Evolutionary conservation across 2,113 vertebrate species (phyloP).

Genomic region (Protomyctophum bolini): DNA sequence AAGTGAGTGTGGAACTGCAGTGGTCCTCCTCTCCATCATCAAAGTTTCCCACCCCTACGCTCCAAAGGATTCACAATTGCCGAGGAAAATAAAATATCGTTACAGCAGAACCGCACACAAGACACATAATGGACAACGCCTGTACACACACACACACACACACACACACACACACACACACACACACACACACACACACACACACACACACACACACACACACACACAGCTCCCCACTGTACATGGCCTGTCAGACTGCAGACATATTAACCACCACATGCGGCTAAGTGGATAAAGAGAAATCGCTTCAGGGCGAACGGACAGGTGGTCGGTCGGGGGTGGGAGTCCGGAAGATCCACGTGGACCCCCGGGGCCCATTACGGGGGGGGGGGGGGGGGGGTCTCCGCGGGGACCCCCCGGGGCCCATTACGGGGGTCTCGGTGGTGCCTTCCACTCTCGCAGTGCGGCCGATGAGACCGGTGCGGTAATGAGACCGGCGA

Average conservation of each 20-base stretch:
- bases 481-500: constrained; percentile 49
- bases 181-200: not conserved
- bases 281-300: constrained; percentile 58
- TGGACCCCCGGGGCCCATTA: constrained; percentile 58
- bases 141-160: not conserved
- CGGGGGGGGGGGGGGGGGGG: too few relatives aligned
- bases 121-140: not conserved
- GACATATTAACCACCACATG: constrained; percentile 37
- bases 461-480: constrained; percentile 31
- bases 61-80: not conserved
- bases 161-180: constrained; percentile 15
- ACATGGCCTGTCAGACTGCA: not conserved
- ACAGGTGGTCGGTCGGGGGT: constrained; percentile 8
- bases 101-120: not conserved
- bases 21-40: too few relatives aligned
- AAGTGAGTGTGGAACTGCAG: too few relatives aligned
- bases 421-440: constrained; percentile 53
- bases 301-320: constrained; percentile 17
- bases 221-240: not conserved
- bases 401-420: constrained; percentile 43
- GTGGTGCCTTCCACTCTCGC: constrained; percentile 31
- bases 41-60: too few relatives aligned
- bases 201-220: constrained; percentile 16
- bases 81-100: constrained; percentile 5
- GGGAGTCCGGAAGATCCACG: constrained; percentile 25